Evolutionary conservation across 2,113 vertebrate genomes (phyloP), one percentile per base, ranked within the genome.

Genomic region (Toxotes chatareus): DNA sequence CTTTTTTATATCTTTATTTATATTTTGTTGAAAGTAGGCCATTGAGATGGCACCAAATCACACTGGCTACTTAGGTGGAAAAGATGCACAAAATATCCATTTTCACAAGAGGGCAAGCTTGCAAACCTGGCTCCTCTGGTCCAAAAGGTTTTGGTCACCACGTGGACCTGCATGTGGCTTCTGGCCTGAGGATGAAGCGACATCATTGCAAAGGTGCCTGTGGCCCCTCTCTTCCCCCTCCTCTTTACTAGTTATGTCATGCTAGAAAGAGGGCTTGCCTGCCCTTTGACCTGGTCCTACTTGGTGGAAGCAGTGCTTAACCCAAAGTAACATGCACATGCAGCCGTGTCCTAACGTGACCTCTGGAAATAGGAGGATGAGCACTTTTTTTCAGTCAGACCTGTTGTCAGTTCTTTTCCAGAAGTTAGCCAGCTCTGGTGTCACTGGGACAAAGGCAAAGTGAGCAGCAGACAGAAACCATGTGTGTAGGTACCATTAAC

Each of bases 251-350:
- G 56, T 57, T 61, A 1, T 38, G 55, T 79, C 56, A 51, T 42
- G 14, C 51, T 63, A 63, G 64, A 64, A 60, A 27, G 70, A 74
- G 80, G 82, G 51, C 62, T 81, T 81, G 57, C 53, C 82, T 87
- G 70, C 55, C 73, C 76, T 76, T 62, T 85, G 76, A 91, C 85
- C 75, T 74, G 73, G 59, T 70, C 42, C 11, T 10, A 53, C 62
- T 70, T n/a, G 32, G 53, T 51, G 3, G 51, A 63, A 65, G 77
- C 10, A 53, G 3, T 21, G 19, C 80, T 67, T n/a, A 44, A 27
- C 51, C 38, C 27, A 27, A 27, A 1, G 27, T 79, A 47, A 80
- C 55, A 59, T 79, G 62, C 51, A 64, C 69, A 51, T 17, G 31
- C 80, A 73, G 79, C 73, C 83, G 86, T 69, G 38, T 68, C 67